Evolutionary conservation across 2,113 vertebrate species (phyloP).

Genomic region (Elgaria multicarinata): DNA sequence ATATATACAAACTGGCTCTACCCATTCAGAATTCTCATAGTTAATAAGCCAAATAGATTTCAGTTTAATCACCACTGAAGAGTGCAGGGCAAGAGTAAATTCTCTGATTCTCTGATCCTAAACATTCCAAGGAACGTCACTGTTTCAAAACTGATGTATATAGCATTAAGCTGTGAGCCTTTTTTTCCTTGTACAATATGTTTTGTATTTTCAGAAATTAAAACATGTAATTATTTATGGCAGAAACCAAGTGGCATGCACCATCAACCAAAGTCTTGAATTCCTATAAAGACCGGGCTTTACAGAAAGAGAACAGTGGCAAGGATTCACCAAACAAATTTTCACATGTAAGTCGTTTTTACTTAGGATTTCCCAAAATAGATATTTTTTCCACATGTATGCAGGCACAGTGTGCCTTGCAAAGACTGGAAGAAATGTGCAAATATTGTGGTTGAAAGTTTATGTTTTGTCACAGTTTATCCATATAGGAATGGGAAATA

Average conservation of each 20-base stretch:
- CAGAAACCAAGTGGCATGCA: slow-evolving; percentile 94
- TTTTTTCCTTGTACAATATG: slow-evolving; percentile 34
- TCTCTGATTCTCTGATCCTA: background rate
- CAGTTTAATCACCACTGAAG: background rate
- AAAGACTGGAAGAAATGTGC: background rate
- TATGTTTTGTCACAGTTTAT: background rate
- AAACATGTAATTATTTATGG: slow-evolving; percentile 60
- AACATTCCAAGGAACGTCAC: slow-evolving; percentile 18
- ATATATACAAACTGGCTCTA: background rate
- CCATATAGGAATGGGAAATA: background rate
- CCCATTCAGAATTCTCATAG: background rate
- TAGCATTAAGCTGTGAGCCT: slow-evolving; percentile 12
- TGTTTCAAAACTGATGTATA: slow-evolving; percentile 36
- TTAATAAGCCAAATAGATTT: slow-evolving; percentile 2
- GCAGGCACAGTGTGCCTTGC: background rate
- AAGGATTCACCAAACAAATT: slow-evolving; percentile 93
- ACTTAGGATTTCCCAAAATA: slow-evolving; percentile 1
- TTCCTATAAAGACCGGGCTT: slow-evolving; percentile 88
- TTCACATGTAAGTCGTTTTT: slow-evolving; percentile 85
- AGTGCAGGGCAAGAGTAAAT: background rate
- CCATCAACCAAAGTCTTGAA: slow-evolving; percentile 91
- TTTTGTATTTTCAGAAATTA: slow-evolving; percentile 39
- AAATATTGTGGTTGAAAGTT: background rate
- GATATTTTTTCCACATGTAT: background rate
- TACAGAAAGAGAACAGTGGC: slow-evolving; percentile 85